Evolutionary conservation across 53 echinoderm and acorn worm species (phyloP), one percentile per base, ranked within the genome.

Genomic region (Glandiceps talaboti): DNA sequence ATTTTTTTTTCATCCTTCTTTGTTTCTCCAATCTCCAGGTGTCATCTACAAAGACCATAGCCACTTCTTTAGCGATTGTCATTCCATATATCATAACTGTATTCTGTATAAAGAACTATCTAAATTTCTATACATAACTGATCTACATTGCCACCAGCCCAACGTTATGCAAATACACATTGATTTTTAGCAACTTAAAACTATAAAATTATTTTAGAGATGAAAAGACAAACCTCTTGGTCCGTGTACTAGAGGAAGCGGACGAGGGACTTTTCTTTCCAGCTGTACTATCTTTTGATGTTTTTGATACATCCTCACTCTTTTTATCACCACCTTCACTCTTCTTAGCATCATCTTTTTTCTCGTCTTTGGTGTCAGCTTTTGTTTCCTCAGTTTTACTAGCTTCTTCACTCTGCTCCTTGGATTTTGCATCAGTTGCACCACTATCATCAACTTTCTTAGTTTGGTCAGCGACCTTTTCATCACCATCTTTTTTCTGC

Each of bases 371-470:
- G 14, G 81, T 45, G 14, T 78, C 74, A 28, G 32, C 77, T 33
- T 84, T 84, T 6, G 33, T 73, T 33, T 89, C 84, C 86, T 92
- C 91, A 29, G 83, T 82, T 45, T 82, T 82, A 33, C 64, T 72
- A 25, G 64, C 73, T 1, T 77, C 75, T 26, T 73, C 75, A 27
- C 86, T 87, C 82, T 81, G 76, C 29, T 80, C 76, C n/a, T 82
- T 45, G 64, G 64, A 6, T 45, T 6, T 20, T 45, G 6, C 64
- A 6, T 45, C 64, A 6, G 64, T 12, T 6, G 64, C 64, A 20
- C 6, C 64, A 45, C 6, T 20, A 12, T 6, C 6, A 6, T 45
- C 64, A 6, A 12, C 64, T n/a, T n/a, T n/a, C n/a, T n/a, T n/a
- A n/a, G n/a, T 29, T 27, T 83, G 79, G 32, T 76, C 82, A n/a